Percentiles rank a stretch among this genome's conserved stretches.
Evolutionary conservation across 2,797 vertebrate genomes (phyloP).

Genomic region (Acanthiza pusilla): DNA sequence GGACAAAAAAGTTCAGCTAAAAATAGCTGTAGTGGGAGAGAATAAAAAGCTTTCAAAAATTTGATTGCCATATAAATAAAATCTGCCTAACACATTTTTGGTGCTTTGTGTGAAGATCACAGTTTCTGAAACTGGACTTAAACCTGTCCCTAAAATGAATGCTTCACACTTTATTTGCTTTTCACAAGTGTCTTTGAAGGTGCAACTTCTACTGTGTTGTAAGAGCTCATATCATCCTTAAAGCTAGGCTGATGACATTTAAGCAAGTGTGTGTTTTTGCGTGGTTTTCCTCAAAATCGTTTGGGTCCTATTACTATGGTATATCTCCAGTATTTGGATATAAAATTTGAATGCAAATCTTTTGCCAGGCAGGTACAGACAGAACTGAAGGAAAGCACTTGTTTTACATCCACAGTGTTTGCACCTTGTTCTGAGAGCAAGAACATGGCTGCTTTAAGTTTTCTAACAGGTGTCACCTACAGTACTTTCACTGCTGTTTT

Average conservation of each 20-base stretch:
- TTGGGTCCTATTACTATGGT: neutral
- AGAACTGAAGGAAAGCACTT: neutral
- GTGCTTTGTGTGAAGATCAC: neutral
- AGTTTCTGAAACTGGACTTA: neutral
- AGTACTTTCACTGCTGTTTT: neutral
- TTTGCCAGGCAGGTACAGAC: neutral
- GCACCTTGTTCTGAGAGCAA: neutral
- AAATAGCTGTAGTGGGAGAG: neutral
- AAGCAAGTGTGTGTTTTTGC: neutral
- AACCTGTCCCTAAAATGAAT: neutral
- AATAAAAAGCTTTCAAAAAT: neutral
- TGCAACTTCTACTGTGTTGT: neutral
- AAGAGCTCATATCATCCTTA: neutral
- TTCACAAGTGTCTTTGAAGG: neutral
- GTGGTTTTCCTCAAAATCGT: neutral
- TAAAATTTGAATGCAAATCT: neutral
- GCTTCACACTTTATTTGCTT: neutral
- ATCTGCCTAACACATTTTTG: neutral
- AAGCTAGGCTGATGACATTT: neutral
- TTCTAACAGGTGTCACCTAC: neutral
- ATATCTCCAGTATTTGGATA: neutral
- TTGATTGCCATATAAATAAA: neutral
- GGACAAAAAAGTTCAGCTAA: neutral
- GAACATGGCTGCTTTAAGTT: neutral
- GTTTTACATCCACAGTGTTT: neutral